Evolutionary conservation across 2,113 vertebrate species (phyloP).

Genomic region (Amblyornis subalaris): DNA sequence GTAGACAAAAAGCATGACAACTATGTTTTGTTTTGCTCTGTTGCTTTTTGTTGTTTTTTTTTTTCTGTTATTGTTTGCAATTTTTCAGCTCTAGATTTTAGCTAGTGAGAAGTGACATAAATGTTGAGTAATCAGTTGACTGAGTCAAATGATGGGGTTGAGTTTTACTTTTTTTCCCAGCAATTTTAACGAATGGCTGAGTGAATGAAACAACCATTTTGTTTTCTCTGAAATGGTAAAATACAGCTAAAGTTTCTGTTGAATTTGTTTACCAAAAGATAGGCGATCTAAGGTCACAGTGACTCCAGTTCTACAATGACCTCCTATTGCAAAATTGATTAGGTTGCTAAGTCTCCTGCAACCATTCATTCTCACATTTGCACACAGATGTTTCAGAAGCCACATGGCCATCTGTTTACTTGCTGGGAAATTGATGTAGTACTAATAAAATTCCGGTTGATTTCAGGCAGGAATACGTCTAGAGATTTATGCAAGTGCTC

Average conservation of each 20-base stretch:
- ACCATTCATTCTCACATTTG: not conserved
- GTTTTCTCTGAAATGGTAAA: not conserved
- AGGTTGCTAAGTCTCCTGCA: not conserved
- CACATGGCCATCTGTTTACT: not conserved
- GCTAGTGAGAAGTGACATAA: not conserved
- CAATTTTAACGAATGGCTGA: not conserved
- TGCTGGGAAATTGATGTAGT: not conserved
- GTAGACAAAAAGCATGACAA: not conserved
- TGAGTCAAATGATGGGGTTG: not conserved
- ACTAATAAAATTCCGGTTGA: not conserved
- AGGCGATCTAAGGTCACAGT: not conserved
- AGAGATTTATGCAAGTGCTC: not conserved
- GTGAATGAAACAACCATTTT: not conserved
- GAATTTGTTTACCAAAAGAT: not conserved
- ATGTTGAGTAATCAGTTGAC: not conserved
- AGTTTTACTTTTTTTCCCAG: not conserved
- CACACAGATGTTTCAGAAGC: not conserved
- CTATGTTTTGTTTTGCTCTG: not conserved
- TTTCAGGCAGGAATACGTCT: not conserved
- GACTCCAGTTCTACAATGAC: not conserved
- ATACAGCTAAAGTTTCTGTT: not conserved
- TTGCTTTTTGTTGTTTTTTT: rapidly evolving
- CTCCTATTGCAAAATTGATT: not conserved
- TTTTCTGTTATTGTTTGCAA: not conserved
- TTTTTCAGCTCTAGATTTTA: not conserved